Percentiles rank a stretch among this genome's conserved stretches.
Conservation (phyloP, 2,888 invertebrate species). For the Macaria liturata region DNA sequence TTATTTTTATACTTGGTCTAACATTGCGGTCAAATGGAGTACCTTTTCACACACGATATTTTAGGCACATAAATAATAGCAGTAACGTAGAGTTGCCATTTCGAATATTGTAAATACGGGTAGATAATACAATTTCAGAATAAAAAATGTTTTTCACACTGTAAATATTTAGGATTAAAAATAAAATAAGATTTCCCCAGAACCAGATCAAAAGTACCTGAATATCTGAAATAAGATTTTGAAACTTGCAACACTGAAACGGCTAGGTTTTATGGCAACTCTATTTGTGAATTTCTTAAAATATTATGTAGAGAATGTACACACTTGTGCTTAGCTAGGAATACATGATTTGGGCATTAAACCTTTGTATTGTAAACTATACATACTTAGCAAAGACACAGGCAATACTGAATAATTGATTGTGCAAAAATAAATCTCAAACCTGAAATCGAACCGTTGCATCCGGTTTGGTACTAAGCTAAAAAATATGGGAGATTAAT, state of each 20-base stretch:
- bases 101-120: constrained; percentile 23
- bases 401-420: too few species aligned
- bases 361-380: neutral
- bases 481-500: too few species aligned
- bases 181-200: constrained; percentile 16
- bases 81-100: constrained; percentile 40
- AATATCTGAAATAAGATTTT: constrained; percentile 21
- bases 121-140: constrained; percentile 14
- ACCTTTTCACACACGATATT: constrained; percentile 18
- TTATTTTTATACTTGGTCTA: constrained; percentile 27
- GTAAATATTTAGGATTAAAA: constrained; percentile 23
- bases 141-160: constrained; percentile 8
- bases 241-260: constrained; percentile 18
- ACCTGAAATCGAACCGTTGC: too few species aligned
- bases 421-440: too few species aligned
- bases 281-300: constrained; percentile 13
- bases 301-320: constrained; percentile 5
- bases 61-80: constrained; percentile 20
- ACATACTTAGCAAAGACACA: too few species aligned
- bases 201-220: constrained; percentile 27
- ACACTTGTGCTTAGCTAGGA: constrained; percentile 8
- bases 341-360: constrained; percentile 18
- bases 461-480: too few species aligned
- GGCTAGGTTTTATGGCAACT: constrained; percentile 25
- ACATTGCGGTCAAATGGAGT: constrained; percentile 24